These are phyloP conservation scores for Alectura lathami DNA, from an alignment of 2,113 vertebrate genomes.

Conservation along the genomic window DNA sequence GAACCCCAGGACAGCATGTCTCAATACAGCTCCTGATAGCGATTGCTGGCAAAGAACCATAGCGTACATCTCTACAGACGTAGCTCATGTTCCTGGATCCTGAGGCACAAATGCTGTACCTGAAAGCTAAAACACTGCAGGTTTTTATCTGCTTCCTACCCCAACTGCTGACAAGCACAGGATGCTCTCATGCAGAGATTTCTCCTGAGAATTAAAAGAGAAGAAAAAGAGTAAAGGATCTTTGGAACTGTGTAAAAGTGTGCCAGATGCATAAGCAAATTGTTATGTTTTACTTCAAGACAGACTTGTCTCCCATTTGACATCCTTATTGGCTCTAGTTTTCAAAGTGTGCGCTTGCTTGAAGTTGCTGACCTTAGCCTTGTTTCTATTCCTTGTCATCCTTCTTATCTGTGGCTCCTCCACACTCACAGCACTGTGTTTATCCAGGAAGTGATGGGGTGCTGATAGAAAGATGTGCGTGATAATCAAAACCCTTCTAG, in stretches of 20 bases:
- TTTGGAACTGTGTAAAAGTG: background rate
- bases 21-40: no score
- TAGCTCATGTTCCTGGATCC: background rate
- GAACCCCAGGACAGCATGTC: rapidly evolving
- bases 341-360: background rate
- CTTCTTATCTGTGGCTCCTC: background rate
- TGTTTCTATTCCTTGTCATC: background rate
- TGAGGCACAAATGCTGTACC: background rate
- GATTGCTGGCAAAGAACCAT: background rate
- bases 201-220: background rate
- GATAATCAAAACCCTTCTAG: background rate
- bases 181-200: background rate
- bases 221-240: background rate
- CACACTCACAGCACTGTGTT: background rate
- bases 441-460: background rate
- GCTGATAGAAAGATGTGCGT: background rate
- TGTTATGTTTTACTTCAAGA: background rate
- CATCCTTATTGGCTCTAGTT: background rate
- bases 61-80: background rate
- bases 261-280: background rate
- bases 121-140: background rate
- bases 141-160: background rate
- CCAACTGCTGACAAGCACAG: background rate
- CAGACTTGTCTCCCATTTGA: background rate
- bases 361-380: background rate